Evolutionary conservation across 1,140 invertebrate species (phyloP), one percentile per base, ranked within the genome.

Genomic region (Monochamus saltuarius): DNA sequence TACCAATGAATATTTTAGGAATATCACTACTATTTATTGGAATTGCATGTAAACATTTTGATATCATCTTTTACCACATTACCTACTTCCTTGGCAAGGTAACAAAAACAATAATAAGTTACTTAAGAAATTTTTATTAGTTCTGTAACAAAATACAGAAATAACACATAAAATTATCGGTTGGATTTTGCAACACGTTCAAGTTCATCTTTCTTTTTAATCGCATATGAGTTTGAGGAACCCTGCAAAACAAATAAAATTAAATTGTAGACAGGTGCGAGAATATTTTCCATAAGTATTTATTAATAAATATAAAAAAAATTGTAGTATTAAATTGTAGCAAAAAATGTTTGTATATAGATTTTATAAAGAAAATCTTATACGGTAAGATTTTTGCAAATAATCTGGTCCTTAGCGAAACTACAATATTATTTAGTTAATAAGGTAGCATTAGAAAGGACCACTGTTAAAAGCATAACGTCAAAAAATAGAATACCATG

Each of bases 111-210:
- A 3, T 13, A 39, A n/a, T 38, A 17, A 13, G 3, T 36, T 34
- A 40, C 38, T 29, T 29, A 29, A 29, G 22, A 29, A 29, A 29
- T 29, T 47, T 60, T 61, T 54, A 42, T 64, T 64, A 46, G 61
- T 61, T 64, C 45, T 54, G 38, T 54, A 58, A 59, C 39, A 56
- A 36, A 58, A 53, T 43, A 65, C 17, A 62, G 10, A 51, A n/a
- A 38, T 50, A 42, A 8, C 38, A 46, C 36, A 65, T 60, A 65
- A 64, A 51, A 53, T 97, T 99, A 99, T 92, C 97, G 92, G 87
- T 99, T 99, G 77, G 96, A 99, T 81, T 99, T 99, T 75, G 97
- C 98, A 67, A 99, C 98, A 87, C 98, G 93, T 82, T 99, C 98
- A 76, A 99, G 85, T 85, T 99, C 98, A 79, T 99, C 98, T 81